Conservation (phyloP, 2,888 invertebrate genomes). For the Dione juno region DNA sequence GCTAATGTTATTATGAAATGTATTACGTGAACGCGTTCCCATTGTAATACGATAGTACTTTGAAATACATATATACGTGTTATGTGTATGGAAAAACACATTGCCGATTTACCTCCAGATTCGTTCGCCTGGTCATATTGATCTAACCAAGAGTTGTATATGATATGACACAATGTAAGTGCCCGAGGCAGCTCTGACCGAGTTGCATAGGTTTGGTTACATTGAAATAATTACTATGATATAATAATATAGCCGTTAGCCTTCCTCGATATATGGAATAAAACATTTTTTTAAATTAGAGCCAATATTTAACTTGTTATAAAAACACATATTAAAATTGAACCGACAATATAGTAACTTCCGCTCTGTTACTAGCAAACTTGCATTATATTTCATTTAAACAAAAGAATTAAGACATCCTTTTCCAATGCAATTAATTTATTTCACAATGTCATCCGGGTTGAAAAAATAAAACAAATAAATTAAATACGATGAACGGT, state of each 20-base stretch:
- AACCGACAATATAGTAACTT: background rate
- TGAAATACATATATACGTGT: background rate
- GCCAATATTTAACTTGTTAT: no score
- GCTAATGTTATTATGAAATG: slow-evolving; percentile 11
- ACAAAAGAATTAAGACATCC: slow-evolving; percentile 4
- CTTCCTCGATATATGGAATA: no score
- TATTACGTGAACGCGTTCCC: background rate
- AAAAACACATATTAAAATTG: no score
- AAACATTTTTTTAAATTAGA: no score
- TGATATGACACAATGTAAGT: no score
- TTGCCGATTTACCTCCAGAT: no score
- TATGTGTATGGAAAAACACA: background rate
- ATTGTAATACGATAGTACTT: background rate
- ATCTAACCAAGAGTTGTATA: no score
- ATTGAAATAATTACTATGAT: no score
- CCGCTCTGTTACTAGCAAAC: background rate
- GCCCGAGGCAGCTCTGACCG: no score
- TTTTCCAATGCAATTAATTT: slow-evolving; percentile 2
- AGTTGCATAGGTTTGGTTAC: no score
- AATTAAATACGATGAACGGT: background rate
- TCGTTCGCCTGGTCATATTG: no score
- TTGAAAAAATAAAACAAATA: background rate
- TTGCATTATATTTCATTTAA: slow-evolving; percentile 8
- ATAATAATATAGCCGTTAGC: no score
- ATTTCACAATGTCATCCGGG: slow-evolving; percentile 12